A percentile compares a stretch with the other conserved stretches of the same genome.
These are phyloP conservation scores for Chrosomus eos DNA, from an alignment of 2,797 vertebrate species.

Conservation along the genomic window DNA sequence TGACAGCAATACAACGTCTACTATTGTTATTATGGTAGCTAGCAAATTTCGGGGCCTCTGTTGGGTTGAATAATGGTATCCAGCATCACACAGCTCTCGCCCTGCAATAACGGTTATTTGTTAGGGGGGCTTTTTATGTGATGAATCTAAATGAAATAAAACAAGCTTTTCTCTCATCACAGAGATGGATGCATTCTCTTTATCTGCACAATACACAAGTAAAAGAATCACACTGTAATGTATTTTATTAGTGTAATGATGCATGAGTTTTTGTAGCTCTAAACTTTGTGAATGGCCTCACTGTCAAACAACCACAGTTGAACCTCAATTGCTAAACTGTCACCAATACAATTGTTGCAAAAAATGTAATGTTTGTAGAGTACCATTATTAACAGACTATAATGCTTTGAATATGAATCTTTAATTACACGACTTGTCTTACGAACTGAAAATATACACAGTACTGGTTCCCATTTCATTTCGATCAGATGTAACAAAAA, in stretches of 20 bases:
- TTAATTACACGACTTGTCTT: background rate
- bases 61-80: constrained; percentile 9
- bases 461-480: background rate
- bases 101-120: background rate
- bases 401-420: constrained; percentile 6
- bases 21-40: background rate
- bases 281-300: background rate
- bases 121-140: background rate
- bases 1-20: background rate
- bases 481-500: background rate
- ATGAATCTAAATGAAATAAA: constrained; percentile 2
- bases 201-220: background rate
- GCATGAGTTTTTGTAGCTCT: background rate
- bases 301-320: background rate
- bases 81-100: background rate
- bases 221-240: background rate
- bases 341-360: background rate
- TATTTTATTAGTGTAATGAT: background rate
- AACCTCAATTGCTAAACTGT: background rate
- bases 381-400: background rate
- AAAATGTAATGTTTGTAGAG: background rate
- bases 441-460: background rate
- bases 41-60: constrained; percentile 14
- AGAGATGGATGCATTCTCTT: background rate
- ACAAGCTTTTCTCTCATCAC: constrained; percentile 19